Percentiles rank a stretch among this genome's conserved stretches.
phyloP scores from a whole-genome alignment of 1,140 invertebrate species.

The Hycleus cichorii region DNA sequence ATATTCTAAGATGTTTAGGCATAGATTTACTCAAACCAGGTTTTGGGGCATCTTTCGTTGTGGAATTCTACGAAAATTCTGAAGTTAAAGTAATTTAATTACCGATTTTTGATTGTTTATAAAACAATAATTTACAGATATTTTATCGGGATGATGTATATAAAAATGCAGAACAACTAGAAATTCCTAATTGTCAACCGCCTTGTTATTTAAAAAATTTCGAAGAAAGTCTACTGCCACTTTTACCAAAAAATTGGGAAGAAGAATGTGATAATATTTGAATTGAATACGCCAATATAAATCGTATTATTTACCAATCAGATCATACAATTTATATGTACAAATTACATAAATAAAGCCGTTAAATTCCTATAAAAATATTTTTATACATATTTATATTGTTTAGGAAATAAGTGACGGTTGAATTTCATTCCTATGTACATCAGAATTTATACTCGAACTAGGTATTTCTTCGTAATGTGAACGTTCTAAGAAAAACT shows the following conservation, averaged over 20 bases:
- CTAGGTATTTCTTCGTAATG: constrained; percentile 4
- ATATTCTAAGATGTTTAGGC: constrained; percentile 58
- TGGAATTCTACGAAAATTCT: constrained; percentile 55
- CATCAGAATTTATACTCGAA: constrained; percentile 8
- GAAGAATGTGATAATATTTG: background rate
- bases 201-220: background rate
- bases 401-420: constrained; percentile 7
- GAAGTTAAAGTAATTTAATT: constrained; percentile 43
- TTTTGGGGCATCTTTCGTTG: constrained; percentile 58
- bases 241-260: background rate
- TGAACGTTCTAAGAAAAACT: background rate
- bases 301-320: too few relatives aligned
- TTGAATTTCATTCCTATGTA: constrained; percentile 5
- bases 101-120: background rate
- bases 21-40: constrained; percentile 59
- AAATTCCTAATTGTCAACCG: background rate
- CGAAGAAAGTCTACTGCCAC: background rate
- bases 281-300: too few relatives aligned
- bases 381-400: background rate
- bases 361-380: too few relatives aligned
- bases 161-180: background rate
- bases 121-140: constrained; percentile 1
- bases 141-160: background rate
- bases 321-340: too few relatives aligned
- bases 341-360: background rate